These are phyloP conservation scores for Oscheius sp. DNA, from an alignment of 2,888 invertebrate genomes.

Conservation along the genomic window DNA sequence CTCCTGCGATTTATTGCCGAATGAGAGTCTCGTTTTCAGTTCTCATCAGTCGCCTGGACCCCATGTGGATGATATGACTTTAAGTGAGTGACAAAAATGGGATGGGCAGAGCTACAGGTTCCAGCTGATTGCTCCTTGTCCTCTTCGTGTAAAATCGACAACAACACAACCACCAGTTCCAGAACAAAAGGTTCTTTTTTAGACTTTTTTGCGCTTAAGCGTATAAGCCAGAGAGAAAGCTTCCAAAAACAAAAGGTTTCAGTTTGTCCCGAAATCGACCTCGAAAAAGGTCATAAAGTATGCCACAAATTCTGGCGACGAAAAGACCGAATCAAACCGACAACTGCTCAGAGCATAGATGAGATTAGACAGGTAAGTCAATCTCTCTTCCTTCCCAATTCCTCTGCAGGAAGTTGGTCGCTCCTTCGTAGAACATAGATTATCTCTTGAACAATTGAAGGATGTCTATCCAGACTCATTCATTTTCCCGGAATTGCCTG, in stretches of 20 bases:
- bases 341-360: not conserved
- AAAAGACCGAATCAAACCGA: slow-evolving; percentile 11
- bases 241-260: slow-evolving; percentile 3
- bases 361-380: slow-evolving; percentile 4
- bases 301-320: slow-evolving; percentile 6
- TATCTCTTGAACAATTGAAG: slow-evolving; percentile 54
- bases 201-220: too few relatives aligned
- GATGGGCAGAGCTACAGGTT: slow-evolving; percentile 6
- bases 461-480: slow-evolving; percentile 67
- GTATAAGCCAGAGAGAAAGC: too few relatives aligned
- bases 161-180: slow-evolving; percentile 18
- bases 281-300: slow-evolving; percentile 10
- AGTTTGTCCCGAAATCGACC: not conserved
- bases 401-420: slow-evolving; percentile 39
- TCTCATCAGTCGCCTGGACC: too few relatives aligned
- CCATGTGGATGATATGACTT: too few relatives aligned
- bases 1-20: too few relatives aligned
- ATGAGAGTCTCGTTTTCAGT: too few relatives aligned
- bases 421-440: slow-evolving; percentile 65
- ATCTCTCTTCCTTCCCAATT: not conserved
- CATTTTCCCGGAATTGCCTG: slow-evolving; percentile 58
- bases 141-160: slow-evolving; percentile 5
- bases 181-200: not conserved
- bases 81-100: not conserved
- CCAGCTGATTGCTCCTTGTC: not conserved